Evolutionary conservation across 2,797 vertebrate genomes (phyloP), one percentile per base, ranked within the genome.

Genomic region (Gorsachius magnificus): DNA sequence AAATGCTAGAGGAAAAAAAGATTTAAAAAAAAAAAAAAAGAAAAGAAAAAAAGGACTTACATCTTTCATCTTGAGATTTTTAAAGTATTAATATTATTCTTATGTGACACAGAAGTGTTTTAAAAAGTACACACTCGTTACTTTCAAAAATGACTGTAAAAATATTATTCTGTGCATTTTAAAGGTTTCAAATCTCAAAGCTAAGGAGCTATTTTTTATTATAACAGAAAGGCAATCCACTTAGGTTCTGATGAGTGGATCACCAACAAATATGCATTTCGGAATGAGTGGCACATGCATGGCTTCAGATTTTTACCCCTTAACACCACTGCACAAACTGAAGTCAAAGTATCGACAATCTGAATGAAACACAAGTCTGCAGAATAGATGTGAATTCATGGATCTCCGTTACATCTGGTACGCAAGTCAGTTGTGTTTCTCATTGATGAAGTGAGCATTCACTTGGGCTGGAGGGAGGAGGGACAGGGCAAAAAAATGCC

Each of bases 1-100:
- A 98, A 98, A 99, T 97, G 98, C 99, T 99, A 98, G 88, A 98
- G 95, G 94, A 96, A 97, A 98, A 98, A 98, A 97, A 98, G 89
- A 98, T 74, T 64, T 2, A 96, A 58, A 58, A 95, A 94, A 81
- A n/a, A 97, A 97, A 63, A 11, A 97, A 97, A 93, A 96, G 89
- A 97, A 98, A 82, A 96, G 19, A 82, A 97, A 98, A 98, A 98
- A 96, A 93, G 96, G 91, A 97, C 96, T 97, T 96, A 93, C 35
- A 93, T 90, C 96, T 97, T 97, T 98, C 71, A 94, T 97, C 97
- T 97, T 97, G 83, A 83, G 84, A 95, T 98, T 98, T 97, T 96
- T 87, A 94, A 95, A 95, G 90, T 97, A 97, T 97, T 98, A 97
- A 93, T 94, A 97, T 95, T 97, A 95, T 97, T 97, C 97, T 97